Conservation (phyloP, 2,797 vertebrate genomes). For the Semotilus atromaculatus region DNA sequence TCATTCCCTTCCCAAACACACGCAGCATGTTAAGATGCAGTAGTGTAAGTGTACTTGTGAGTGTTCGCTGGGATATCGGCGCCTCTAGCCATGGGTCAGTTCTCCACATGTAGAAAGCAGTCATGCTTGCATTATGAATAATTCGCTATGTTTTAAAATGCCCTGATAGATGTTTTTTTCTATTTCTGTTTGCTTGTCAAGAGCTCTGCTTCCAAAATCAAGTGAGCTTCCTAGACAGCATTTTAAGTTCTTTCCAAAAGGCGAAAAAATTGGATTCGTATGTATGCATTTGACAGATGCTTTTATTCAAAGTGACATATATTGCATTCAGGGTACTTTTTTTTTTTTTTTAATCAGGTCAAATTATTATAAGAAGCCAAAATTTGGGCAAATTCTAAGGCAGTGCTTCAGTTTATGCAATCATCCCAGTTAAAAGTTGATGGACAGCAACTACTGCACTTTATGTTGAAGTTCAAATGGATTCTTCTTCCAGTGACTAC, state of each 20-base stretch:
- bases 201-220: background rate
- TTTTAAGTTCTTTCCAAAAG: background rate
- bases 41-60: background rate
- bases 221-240: slow-evolving; percentile 7
- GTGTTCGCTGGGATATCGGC: background rate
- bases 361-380: background rate
- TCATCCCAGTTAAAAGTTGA: background rate
- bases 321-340: background rate
- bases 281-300: background rate
- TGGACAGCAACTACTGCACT: background rate
- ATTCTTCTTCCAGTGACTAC: background rate
- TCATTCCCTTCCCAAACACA: background rate
- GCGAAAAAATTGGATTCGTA: background rate
- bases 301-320: background rate
- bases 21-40: slow-evolving; percentile 19
- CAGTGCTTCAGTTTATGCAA: background rate
- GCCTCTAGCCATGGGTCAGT: slow-evolving; percentile 13
- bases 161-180: background rate
- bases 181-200: background rate
- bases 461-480: background rate
- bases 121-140: background rate
- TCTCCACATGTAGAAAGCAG: background rate
- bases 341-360: background rate
- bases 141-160: slow-evolving; percentile 6
- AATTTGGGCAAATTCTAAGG: background rate